Base-by-base conservation (phyloP, 2,888 invertebrate species). In the Leptinotarsa haldemani region DNA sequence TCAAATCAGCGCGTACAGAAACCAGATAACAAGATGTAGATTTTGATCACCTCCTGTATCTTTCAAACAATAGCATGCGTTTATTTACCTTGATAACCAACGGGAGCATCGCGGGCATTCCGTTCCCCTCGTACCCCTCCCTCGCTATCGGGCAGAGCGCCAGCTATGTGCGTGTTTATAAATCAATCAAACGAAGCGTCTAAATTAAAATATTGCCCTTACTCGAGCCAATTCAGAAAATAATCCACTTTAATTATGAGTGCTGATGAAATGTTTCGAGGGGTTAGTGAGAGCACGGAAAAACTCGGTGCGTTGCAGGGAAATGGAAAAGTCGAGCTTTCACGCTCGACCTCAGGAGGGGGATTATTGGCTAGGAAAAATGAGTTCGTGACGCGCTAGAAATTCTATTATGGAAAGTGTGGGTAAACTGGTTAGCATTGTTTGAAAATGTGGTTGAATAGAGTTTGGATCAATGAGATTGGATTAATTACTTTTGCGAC, bases 171-270 rank as follows among this genome's bases (percentile, higher is more conserved):
- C 77, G 77, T 79, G 79, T 79, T 79, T 79, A 77, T 80, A 78
- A 80, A 79, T 80, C 78, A 80, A 80, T 80, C 80, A 80, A 79
- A 80, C 74, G 74, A 78, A 77, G 77, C 77, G 72, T 78, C 76
- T 78, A 79, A 80, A 77, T 79, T 78, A 78, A 80, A 78, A 76
- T 78, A 76, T 78, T 78, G 75, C 78, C 76, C 77, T 80, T 74
- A 75, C 71, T 80, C 74, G 73, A 70, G 77, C 78, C 80, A 77
- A 81, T 80, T 78, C 77, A 75, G 78, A 78, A 46, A 76, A 80
- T 79, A 81, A 80, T 80, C 75, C 78, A 75, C 74, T 81, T 79
- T 80, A 79, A 81, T 79, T 79, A 79, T 80, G 77, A 76, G 75
- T 56, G 72, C 74, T 76, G 79, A 79, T 80, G 79, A 80, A 78